A percentile compares a stretch with the other conserved stretches of the same genome.
These are phyloP conservation scores for Antedon mediterranea DNA, from an alignment of 53 echinoderm and acorn worm genomes.

Conservation along the genomic window DNA sequence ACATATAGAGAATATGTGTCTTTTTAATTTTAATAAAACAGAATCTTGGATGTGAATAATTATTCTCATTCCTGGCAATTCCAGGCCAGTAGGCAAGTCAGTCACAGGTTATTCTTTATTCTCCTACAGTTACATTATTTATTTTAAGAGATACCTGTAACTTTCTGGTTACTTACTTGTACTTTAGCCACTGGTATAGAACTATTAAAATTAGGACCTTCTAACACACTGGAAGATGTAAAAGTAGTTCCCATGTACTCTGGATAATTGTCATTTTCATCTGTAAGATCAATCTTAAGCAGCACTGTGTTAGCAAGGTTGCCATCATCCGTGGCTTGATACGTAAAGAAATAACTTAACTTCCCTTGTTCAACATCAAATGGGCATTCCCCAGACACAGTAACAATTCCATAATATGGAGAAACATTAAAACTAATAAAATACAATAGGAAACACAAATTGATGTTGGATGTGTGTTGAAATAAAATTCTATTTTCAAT, in stretches of 20 bases:
- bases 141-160: too few species aligned
- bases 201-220: too few species aligned
- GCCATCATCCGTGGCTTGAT: background rate
- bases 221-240: background rate
- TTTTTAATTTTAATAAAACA: too few species aligned
- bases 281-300: background rate
- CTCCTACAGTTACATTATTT: too few species aligned
- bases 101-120: too few species aligned
- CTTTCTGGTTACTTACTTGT: background rate
- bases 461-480: too few species aligned
- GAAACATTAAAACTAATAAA: background rate
- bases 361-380: background rate
- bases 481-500: too few species aligned
- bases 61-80: too few species aligned
- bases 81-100: too few species aligned
- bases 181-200: background rate
- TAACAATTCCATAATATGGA: background rate
- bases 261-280: background rate
- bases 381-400: background rate
- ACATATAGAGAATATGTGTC: too few species aligned
- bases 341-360: background rate
- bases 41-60: too few species aligned
- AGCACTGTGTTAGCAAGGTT: background rate
- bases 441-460: background rate
- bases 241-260: background rate